Conservation (phyloP, 2,113 vertebrate genomes). For the Orcinus orca region DNA sequence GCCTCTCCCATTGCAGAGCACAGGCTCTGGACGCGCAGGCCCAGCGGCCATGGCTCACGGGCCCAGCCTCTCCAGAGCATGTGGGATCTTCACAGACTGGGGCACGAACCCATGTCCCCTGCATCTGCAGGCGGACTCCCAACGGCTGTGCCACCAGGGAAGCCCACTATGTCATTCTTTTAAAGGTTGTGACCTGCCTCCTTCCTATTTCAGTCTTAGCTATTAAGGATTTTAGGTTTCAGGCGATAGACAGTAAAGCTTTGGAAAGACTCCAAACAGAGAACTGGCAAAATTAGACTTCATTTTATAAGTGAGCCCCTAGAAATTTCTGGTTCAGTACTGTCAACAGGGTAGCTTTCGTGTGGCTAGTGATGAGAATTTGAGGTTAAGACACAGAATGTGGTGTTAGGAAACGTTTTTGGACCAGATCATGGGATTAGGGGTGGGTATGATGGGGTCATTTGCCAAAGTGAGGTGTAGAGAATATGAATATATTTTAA, state of each 20-base stretch:
- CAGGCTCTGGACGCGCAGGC: no score
- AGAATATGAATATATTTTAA: neutral
- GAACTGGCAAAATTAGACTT: neutral
- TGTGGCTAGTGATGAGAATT: neutral
- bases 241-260: neutral
- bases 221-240: neutral
- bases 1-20: no score
- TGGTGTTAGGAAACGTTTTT: neutral
- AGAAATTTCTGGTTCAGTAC: neutral
- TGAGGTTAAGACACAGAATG: neutral
- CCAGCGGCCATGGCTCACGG: no score
- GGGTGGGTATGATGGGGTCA: neutral
- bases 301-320: neutral
- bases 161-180: neutral
- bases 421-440: neutral
- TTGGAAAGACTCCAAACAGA: neutral
- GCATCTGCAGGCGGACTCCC: no score
- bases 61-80: rapidly evolving
- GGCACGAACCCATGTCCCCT: no score
- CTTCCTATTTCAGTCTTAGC: neutral
- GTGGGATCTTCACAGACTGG: no score
- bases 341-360: neutral
- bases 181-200: neutral
- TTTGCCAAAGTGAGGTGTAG: neutral
- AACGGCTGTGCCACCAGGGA: no score